Percentiles rank a stretch among this genome's conserved stretches.
phyloP scores from a whole-genome alignment of 2,888 invertebrate species.

The Dendrolimus houi region DNA sequence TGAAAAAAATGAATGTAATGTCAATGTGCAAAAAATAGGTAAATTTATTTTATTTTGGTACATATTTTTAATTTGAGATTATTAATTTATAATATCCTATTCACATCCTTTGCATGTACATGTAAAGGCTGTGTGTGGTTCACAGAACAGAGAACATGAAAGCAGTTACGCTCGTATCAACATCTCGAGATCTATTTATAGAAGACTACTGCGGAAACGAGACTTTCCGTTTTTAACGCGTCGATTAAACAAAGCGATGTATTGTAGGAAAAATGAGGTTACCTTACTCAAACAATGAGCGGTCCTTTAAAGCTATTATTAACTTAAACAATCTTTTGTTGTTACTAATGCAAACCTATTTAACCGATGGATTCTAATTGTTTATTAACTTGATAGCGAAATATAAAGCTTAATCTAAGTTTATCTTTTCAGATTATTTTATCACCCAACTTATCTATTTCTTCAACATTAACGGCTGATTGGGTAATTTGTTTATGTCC shows the following conservation, averaged over 20 bases:
- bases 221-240: constrained; percentile 1
- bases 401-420: constrained; percentile 14
- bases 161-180: not conserved
- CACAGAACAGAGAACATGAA: no score
- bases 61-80: no score
- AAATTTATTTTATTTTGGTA: no score
- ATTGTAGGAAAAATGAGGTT: constrained; percentile 23
- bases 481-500: not conserved
- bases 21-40: no score
- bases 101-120: no score
- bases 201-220: constrained; percentile 10
- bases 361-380: constrained; percentile 27
- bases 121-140: no score
- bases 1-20: no score
- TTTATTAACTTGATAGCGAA: constrained; percentile 22
- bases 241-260: constrained; percentile 16
- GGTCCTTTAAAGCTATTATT: constrained; percentile 29
- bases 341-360: constrained; percentile 18
- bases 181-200: not conserved
- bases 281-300: constrained; percentile 27
- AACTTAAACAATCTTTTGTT: constrained; percentile 37
- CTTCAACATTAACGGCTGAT: no score
- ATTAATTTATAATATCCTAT: no score
- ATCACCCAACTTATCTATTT: no score
- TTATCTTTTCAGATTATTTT: constrained; percentile 1